Evolutionary conservation across 2,888 invertebrate genomes (phyloP), one percentile per base, ranked within the genome.

Genomic region (Temnothorax unifasciatus): DNA sequence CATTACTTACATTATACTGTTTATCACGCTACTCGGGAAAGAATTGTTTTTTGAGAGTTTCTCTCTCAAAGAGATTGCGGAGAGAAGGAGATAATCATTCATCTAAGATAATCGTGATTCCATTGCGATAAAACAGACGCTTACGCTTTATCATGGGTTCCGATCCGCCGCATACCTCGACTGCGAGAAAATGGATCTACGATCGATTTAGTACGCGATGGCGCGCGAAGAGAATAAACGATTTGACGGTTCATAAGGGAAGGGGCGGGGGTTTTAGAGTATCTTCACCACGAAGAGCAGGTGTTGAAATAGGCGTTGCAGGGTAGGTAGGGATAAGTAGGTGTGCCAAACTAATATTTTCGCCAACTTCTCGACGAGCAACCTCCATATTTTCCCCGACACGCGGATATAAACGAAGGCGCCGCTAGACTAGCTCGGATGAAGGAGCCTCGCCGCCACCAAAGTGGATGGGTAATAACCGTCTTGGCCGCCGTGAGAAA

Each of bases 401-500:
- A 15, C 52, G 50, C 41, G 59, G 81, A 82, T 79, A 87, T 85
- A 84, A 75, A 63, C 84, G 73, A 68, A 75, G 69, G 76, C 13
- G 52, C 54, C 25, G 29, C 29, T n/a, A 54, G 34, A 38, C 75
- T 64, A 71, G 6, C 71, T 44, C 54, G 82, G 61, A 76, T 68
- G 83, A 82, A 84, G 82, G 69, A 81, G 85, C 73, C 83, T 63
- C 79, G 47, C 13, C 71, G 38, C 86, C 74, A 81, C 66, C 75
- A 83, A 88, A 88, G 91, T 87, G 88, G 89, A 88, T 89, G 85
- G 92, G 90, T 92, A 92, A 92, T 92, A 92, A 92, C 90, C 88
- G 91, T 91, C 89, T 88, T 86, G 59, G 88, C 85, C 69, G 75
- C 82, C 77, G 85, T 91, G 91, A 92, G 90, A 91, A 93, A 93